These are phyloP conservation scores for Rhagonycha fulva DNA, from an alignment of 2,888 invertebrate species.

Conservation along the genomic window DNA sequence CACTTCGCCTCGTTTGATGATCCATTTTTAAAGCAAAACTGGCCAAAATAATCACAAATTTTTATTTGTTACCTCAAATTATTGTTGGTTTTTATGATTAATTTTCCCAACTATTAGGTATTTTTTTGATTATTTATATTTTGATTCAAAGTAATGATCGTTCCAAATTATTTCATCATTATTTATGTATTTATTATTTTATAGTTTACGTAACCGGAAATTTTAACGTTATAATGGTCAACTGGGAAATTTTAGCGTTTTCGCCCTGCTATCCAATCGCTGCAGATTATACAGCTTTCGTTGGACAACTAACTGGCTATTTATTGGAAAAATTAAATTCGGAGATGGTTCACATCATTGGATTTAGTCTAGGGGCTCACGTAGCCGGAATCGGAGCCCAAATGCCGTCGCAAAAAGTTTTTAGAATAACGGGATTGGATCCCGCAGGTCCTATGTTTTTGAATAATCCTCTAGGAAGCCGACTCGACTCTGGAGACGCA, in stretches of 20 bases:
- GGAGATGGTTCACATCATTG: slow-evolving; percentile 19
- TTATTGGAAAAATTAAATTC: slow-evolving; percentile 7
- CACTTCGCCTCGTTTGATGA: too few relatives aligned
- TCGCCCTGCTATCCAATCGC: slow-evolving; percentile 21
- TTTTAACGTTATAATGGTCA: slow-evolving; percentile 24
- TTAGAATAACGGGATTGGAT: slow-evolving; percentile 27
- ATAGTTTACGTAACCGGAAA: slow-evolving; percentile 2
- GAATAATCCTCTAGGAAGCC: neutral
- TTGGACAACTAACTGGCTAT: slow-evolving; percentile 25
- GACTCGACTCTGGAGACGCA: slow-evolving; percentile 12
- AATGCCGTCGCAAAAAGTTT: slow-evolving; percentile 12
- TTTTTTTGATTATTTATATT: too few relatives aligned
- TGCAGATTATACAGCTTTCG: slow-evolving; percentile 20
- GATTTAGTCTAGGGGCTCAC: slow-evolving; percentile 27
- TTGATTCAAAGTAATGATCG: too few relatives aligned
- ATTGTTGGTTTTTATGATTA: too few relatives aligned
- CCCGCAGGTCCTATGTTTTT: slow-evolving; percentile 24
- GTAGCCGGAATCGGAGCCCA: slow-evolving; percentile 17
- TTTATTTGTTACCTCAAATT: too few relatives aligned
- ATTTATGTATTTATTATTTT: too few relatives aligned
- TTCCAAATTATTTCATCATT: neutral
- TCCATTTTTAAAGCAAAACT: too few relatives aligned
- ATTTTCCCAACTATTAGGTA: too few relatives aligned
- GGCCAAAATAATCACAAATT: too few relatives aligned
- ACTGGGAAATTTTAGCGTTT: slow-evolving; percentile 20